Base-by-base conservation (phyloP, 2,113 vertebrate genomes). In the Rhinogobius similis region DNA sequence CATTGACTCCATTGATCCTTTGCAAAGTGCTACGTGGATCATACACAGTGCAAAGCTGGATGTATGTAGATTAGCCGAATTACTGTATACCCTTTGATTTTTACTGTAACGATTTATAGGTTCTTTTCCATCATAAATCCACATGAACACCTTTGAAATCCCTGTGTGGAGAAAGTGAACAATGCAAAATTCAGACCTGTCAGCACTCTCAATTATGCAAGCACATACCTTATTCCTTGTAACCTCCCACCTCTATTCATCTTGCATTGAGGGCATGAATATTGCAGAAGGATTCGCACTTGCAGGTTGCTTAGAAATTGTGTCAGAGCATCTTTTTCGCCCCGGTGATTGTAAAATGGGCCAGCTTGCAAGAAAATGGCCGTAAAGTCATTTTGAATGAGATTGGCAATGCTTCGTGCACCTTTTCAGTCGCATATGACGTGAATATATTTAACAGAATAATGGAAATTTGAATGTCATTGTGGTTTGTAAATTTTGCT, bases 181-280 rank as follows among this genome's bases (percentile, higher is more conserved):
- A 39, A 78, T 74, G 63, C 59, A 69, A 58, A 77, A 90, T 88
- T 78, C 70, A 72, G 74, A 88, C 58, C 48, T 86, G 80, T 84
- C 72, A 77, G 70, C 62, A 70, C 62, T 68, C 39, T 80, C 69
- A 63, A 61, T 88, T 85, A 86, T 87, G 78, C 82, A 82, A 68
- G 48, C 76, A 72, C 79, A 73, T 62, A 72, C 65, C 69, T 79
- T 68, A 68, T 67, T 77, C 70, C 64, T 63, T 18, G 69, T 67
- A 66, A 76, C 62, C 55, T 13, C 50, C 66, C 58, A 70, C 63
- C 62, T 83, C 65, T 62, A 65, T 82, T 87, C 73, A 78, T 83
- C 68, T 79, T 44, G 23, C 36, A 27, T 75, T 68, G 73, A 53
- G 72, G 41, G 36, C 72, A 88, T 86, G 62, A 89, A 87, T 87